Evolutionary conservation across 1,140 invertebrate species (phyloP).

Genomic region (Physella acuta): DNA sequence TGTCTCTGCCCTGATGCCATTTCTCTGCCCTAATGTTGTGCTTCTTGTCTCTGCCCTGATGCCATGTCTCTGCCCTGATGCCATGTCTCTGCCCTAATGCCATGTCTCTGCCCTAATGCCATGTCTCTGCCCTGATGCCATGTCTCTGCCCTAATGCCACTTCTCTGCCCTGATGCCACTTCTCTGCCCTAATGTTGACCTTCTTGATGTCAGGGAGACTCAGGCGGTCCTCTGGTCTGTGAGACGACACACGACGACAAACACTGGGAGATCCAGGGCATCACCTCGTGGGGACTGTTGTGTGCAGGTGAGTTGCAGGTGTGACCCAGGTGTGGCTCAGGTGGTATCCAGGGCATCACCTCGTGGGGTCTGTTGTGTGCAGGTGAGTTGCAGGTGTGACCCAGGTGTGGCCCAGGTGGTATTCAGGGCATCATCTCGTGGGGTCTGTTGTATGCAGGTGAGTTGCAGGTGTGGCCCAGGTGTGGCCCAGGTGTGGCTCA

Average conservation of each 20-base stretch:
- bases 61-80: too few relatives aligned
- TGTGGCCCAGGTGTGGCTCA: constrained; percentile 64
- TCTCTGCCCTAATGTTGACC: too few relatives aligned
- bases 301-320: constrained; percentile 63
- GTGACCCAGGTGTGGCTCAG: neutral
- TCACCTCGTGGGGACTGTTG: constrained; percentile 73
- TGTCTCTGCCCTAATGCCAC: too few relatives aligned
- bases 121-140: too few relatives aligned
- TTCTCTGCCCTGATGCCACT: too few relatives aligned
- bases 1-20: too few relatives aligned
- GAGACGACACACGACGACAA: constrained; percentile 32
- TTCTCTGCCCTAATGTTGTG: too few relatives aligned
- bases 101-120: too few relatives aligned
- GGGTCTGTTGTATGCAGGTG: neutral
- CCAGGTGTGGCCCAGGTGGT: neutral
- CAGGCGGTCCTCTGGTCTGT: constrained; percentile 64
- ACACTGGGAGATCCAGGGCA: constrained; percentile 64
- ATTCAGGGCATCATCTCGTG: neutral
- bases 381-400: constrained; percentile 17
- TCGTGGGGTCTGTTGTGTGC: constrained; percentile 76
- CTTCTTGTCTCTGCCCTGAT: too few relatives aligned
- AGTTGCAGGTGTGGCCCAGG: too few relatives aligned
- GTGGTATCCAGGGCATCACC: constrained; percentile 64
- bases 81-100: too few relatives aligned
- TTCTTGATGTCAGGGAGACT: constrained; percentile 37